Evolutionary conservation across 2,888 invertebrate genomes (phyloP).

Genomic region (Plutella xylostella): DNA sequence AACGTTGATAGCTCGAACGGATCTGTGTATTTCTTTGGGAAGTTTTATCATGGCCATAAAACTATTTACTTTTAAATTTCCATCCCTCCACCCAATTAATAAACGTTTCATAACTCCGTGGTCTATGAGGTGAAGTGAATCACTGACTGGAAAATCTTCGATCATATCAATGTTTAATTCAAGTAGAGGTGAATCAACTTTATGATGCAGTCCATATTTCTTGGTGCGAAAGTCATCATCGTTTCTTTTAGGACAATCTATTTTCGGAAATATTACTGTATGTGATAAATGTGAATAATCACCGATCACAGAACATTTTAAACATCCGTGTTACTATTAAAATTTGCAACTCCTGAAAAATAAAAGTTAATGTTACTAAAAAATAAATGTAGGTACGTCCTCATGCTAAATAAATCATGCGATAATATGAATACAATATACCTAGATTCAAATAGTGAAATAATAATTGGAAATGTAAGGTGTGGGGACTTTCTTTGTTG

Average conservation of each 20-base stretch:
- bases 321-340: no score
- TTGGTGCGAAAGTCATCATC: conserved; percentile 12
- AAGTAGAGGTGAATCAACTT: conserved; percentile 12
- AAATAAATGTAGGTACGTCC: no score
- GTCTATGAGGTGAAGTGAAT: conserved; percentile 19
- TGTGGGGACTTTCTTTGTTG: no score
- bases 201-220: conserved; percentile 10
- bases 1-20: conserved; percentile 15
- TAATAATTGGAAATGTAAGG: no score
- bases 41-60: conserved; percentile 15
- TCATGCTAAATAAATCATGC: no score
- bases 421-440: no score
- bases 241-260: conserved; percentile 5
- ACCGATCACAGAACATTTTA: conserved; percentile 19
- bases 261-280: conserved; percentile 13
- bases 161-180: conserved; percentile 15
- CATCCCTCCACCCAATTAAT: conserved; percentile 18
- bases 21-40: conserved; percentile 19
- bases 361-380: no score
- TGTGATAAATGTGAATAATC: conserved; percentile 20
- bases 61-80: conserved; percentile 14
- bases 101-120: conserved; percentile 20
- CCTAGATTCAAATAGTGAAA: no score
- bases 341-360: conserved; percentile 13
- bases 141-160: conserved; percentile 14